phyloP scores from a whole-genome alignment of 2,888 invertebrate species.

The Drosophila aldrichi region DNA sequence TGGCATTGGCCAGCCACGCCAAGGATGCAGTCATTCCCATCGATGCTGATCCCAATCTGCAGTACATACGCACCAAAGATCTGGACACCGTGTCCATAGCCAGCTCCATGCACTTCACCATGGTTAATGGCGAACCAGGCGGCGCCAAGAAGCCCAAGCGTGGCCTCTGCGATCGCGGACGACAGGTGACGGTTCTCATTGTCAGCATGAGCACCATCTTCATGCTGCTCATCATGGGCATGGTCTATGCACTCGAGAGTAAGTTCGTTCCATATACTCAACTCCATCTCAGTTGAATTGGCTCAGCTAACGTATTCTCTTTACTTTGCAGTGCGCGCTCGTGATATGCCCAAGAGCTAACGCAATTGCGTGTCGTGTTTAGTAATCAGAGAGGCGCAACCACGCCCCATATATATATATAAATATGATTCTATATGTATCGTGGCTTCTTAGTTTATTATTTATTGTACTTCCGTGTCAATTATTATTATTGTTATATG shows the following conservation, averaged over 20 bases:
- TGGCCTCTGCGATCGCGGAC: conserved; percentile 91
- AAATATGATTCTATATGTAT: background rate
- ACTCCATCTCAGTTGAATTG: too few relatives aligned
- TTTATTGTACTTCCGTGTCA: conserved; percentile 66
- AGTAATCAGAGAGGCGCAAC: conserved; percentile 20
- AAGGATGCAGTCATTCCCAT: conserved; percentile 82
- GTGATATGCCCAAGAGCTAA: conserved; percentile 85
- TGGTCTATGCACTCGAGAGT: conserved; percentile 94
- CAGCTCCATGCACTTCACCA: conserved; percentile 94
- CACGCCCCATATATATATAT: background rate
- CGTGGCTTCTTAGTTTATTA: conserved; percentile 68
- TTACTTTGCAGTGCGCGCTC: conserved; percentile 87
- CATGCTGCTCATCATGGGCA: conserved; percentile 92
- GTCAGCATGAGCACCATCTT: conserved; percentile 93
- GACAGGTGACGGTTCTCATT: conserved; percentile 93
- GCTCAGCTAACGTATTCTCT: conserved; percentile 11
- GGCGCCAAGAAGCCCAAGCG: conserved; percentile 87
- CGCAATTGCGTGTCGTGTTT: conserved; percentile 23
- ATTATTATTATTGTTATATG: conserved; percentile 70
- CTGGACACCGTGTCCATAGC: conserved; percentile 91
- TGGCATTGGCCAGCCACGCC: conserved; percentile 62
- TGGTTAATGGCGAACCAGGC: conserved; percentile 91
- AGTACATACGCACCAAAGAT: conserved; percentile 86
- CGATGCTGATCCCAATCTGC: conserved; percentile 82
- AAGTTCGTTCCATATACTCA: conserved; percentile 85